Evolutionary conservation across 2,113 vertebrate species (phyloP), one percentile per base, ranked within the genome.

Genomic region (Leptobrachium leishanense): DNA sequence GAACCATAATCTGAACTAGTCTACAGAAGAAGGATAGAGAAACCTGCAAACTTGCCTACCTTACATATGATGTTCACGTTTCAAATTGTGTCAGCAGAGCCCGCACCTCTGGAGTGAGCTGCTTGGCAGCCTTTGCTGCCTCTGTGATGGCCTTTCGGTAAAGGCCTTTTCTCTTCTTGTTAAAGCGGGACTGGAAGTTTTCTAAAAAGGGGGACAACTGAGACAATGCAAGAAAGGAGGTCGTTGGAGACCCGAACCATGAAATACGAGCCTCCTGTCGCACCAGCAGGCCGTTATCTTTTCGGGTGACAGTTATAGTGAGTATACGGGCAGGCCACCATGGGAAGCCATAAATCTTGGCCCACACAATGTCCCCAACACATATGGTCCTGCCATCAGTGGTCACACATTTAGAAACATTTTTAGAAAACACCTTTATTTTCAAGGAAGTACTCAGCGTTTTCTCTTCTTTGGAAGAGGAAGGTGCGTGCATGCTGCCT

Each of bases 191-290:
- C 92, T 98, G 97, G 90, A 99, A 99, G 88, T 95, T 98, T 89
- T 99, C 98, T 88, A 99, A 93, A 90, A 99, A 99, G 57, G 98
- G 97, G 76, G 96, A 93, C 43, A 98, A 94, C 85, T 98, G 96
- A 50, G 94, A 88, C 84, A 99, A 94, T 79, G 95, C 94, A 88
- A 99, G 95, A 85, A 96, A 96, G 88, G 97, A 98, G 57, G 97
- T 99, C 84, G 98, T 99, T 66, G 97, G 96, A n/a, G 98, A 99
- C 83, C 97, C 98, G 6, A 99, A 99, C 97, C 97, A 99, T 0
- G 98, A 96, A 79, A 99, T 97, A 0, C 96, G 90, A 40, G 96
- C 97, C 90, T 99, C 97, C 94, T 98, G 97, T 79, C 93, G 92
- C 77, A 95, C 94, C 77, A 97, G 90, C 77, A 97, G 92, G 82